Evolutionary conservation across 1,140 invertebrate species (phyloP), one percentile per base, ranked within the genome.

Genomic region (Temnothorax curvispinosus): DNA sequence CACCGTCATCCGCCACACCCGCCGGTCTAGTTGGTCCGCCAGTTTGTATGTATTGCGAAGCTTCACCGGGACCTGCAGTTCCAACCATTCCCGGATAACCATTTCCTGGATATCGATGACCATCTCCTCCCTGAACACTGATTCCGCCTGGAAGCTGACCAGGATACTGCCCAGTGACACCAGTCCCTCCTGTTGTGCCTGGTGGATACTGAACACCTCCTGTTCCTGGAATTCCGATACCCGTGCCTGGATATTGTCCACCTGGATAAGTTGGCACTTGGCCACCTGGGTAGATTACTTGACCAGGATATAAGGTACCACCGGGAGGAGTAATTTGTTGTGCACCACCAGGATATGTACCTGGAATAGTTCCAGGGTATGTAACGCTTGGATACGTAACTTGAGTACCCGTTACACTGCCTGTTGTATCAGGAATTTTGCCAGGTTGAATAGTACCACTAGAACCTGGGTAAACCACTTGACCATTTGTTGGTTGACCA

Each of bases 1-100:
- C 96, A 86, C 96, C 96, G 89, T 97, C 96, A 47, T 93, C 94
- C 9, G 41, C 60, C 35, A 47, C 18, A 41, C 38, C 58, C n/a
- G 50, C 18, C 21, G 11, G 2, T n/a, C 18, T 21, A 15, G 62
- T 54, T 67, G 77, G 27, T 9, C 27, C 21, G 27, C 58, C 52
- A 81, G 67, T n/a, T 84, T 91, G 65, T 50, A 64, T 56, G 62
- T 90, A 90, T 35, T 87, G 87, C 35, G 85, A 44, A 41, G 1
- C 2, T n/a, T 80, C 86, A 47, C 72, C 87, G 3, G 13, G 18
- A 50, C n/a, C 64, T 44, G 38, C 2, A 4, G 41, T 15, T 52
- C 38, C 15, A 13, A 38, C 32, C 60, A 3, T 58, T 32, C 54
- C 44, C 76, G 80, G 64, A 60, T 85, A 85, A n/a, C 35, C 47